A percentile compares a stretch with the other conserved stretches of the same genome.
Conservation (phyloP, 2,113 vertebrate genomes). For the Varanus komodoensis region DNA sequence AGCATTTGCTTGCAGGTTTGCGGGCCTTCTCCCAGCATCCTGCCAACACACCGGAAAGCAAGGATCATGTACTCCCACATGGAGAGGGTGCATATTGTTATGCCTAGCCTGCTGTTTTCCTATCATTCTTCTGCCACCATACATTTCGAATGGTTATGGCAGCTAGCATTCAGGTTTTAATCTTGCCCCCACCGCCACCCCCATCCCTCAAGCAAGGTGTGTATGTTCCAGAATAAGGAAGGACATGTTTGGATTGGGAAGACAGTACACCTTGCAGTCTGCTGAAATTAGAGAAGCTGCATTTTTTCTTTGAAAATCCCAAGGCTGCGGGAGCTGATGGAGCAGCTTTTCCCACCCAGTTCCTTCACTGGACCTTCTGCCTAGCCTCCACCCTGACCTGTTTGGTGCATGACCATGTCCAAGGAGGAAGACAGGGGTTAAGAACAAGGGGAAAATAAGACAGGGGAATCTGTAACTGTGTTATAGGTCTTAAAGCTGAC, state of each 20-base stretch:
- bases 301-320: not conserved
- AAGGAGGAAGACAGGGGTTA: not conserved
- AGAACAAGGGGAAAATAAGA: too few species aligned
- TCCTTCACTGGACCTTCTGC: not conserved
- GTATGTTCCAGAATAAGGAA: not conserved
- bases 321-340: too few species aligned
- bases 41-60: not conserved
- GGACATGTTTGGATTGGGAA: not conserved
- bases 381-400: not conserved
- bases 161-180: not conserved
- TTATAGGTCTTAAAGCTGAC: not conserved
- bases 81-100: not conserved
- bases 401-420: not conserved
- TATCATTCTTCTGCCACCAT: not conserved
- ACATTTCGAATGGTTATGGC: not conserved
- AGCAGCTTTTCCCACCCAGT: not conserved
- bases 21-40: not conserved
- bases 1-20: not conserved
- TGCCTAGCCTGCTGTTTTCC: not conserved
- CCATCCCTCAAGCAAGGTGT: not conserved
- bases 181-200: not conserved
- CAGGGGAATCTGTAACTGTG: not conserved
- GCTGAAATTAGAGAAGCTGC: not conserved
- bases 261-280: not conserved
- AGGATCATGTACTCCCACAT: not conserved